phyloP scores from a whole-genome alignment of 30 jellyfish, hydroid and myxozoan genomes.

The Pseudorhiza aurosa region DNA sequence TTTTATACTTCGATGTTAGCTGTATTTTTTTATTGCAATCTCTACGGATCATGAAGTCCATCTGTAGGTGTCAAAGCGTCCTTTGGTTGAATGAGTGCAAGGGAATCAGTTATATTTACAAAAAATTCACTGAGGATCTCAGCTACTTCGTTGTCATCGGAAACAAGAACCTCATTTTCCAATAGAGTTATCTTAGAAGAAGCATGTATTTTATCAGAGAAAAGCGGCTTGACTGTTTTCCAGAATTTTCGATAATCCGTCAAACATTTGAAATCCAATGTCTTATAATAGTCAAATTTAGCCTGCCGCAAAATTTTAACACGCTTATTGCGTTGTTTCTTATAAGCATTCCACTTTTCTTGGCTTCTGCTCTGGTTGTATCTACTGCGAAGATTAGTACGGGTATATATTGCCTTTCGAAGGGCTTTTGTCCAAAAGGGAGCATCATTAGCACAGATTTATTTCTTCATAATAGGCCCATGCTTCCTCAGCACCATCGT shows the following conservation, averaged over 20 bases:
- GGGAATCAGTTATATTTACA: too few relatives aligned
- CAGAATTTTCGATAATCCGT: constrained; percentile 18
- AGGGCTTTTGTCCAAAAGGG: too few relatives aligned
- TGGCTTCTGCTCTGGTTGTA: not conserved
- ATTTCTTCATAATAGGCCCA: too few relatives aligned
- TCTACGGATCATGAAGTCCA: constrained; percentile 1
- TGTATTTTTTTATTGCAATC: constrained; percentile 7
- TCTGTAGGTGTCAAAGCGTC: too few relatives aligned
- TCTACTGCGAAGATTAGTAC: not conserved
- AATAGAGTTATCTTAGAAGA: too few relatives aligned
- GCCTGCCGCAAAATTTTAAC: not conserved
- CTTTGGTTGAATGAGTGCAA: too few relatives aligned
- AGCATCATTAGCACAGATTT: too few relatives aligned
- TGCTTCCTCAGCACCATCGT: too few relatives aligned
- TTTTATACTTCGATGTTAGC: not conserved
- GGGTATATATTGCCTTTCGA: too few relatives aligned
- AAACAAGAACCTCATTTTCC: constrained; percentile 16
- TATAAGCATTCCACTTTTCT: constrained; percentile 32
- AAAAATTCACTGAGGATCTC: too few relatives aligned
- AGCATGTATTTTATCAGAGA: too few relatives aligned
- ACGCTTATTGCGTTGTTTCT: constrained; percentile 8
- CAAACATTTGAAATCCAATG: constrained; percentile 18
- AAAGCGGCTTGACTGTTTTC: too few relatives aligned
- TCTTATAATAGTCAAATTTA: constrained; percentile 5
- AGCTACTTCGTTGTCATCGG: constrained; percentile 29